Conservation (phyloP, 2,888 invertebrate genomes). For the Resseliella maxima region DNA sequence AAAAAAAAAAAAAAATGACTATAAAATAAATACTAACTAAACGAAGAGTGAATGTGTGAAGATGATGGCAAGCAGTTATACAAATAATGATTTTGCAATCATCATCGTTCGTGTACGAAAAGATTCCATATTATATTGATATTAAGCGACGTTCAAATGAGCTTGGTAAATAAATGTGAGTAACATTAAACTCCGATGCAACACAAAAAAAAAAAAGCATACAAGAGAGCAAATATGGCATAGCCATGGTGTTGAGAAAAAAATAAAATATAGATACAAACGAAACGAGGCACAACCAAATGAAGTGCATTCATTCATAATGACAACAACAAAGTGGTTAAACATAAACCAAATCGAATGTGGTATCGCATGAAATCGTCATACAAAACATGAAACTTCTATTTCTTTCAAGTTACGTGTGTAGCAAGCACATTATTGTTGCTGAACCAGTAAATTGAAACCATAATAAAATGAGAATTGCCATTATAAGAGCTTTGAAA, state of each 20-base stretch:
- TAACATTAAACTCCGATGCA: background rate
- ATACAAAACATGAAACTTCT: no score
- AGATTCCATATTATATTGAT: background rate
- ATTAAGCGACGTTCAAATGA: constrained; percentile 22
- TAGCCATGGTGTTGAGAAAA: background rate
- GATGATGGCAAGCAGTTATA: background rate
- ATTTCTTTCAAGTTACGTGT: background rate
- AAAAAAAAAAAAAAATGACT: background rate
- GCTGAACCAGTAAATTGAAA: constrained; percentile 12
- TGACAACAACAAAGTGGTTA: constrained; percentile 15
- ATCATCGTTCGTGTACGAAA: background rate
- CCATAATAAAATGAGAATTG: background rate
- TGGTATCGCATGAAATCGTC: background rate
- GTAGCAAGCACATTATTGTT: constrained; percentile 36
- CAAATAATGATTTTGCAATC: constrained; percentile 9
- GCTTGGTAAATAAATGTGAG: background rate
- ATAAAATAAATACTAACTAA: background rate
- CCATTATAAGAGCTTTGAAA: background rate
- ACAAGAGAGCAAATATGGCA: background rate
- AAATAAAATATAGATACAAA: background rate
- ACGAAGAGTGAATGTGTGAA: background rate
- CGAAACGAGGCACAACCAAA: background rate
- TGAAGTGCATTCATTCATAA: background rate
- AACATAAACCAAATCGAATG: background rate
- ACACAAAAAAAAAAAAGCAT: background rate